A percentile compares a stretch with the other conserved stretches of the same genome.
Evolutionary conservation across 2,888 invertebrate genomes (phyloP).

Genomic region (Agelastica alni): DNA sequence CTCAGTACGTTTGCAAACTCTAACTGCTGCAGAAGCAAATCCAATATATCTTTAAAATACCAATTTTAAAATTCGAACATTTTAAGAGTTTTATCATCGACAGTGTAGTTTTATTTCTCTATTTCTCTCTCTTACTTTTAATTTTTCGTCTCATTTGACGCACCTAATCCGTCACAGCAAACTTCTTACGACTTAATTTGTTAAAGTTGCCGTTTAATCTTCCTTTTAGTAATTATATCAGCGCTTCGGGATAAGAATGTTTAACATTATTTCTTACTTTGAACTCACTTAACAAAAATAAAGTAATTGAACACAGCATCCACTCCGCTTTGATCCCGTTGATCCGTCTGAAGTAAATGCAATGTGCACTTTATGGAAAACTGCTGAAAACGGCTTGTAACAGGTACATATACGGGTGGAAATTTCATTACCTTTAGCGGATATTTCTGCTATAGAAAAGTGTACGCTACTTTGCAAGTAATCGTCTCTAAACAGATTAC

Average conservation of each 20-base stretch:
- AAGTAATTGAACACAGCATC: slow-evolving; percentile 14
- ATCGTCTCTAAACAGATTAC: not conserved
- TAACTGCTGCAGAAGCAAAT: too few species aligned
- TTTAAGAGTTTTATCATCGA: too few species aligned
- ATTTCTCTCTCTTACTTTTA: too few species aligned
- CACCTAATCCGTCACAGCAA: slow-evolving; percentile 13
- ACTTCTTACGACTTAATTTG: slow-evolving; percentile 22
- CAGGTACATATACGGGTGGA: slow-evolving; percentile 5
- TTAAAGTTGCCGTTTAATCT: slow-evolving; percentile 21
- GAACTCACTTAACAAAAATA: slow-evolving; percentile 17
- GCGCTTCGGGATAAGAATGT: slow-evolving; percentile 19
- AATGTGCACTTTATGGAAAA: slow-evolving; percentile 6
- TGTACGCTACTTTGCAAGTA: not conserved
- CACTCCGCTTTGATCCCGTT: slow-evolving; percentile 14
- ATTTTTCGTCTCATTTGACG: not conserved
- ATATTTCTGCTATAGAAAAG: not conserved
- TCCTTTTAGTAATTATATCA: slow-evolving; percentile 17
- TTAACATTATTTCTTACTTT: slow-evolving; percentile 18
- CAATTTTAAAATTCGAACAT: too few species aligned
- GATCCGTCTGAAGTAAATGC: slow-evolving; percentile 2
- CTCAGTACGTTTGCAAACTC: too few species aligned
- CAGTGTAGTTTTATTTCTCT: too few species aligned
- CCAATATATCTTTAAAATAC: too few species aligned
- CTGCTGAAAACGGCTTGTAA: slow-evolving; percentile 4
- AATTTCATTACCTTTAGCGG: not conserved